These are phyloP conservation scores for Drosophila obscura DNA, from an alignment of 1,140 invertebrate genomes.

Conservation along the genomic window DNA sequence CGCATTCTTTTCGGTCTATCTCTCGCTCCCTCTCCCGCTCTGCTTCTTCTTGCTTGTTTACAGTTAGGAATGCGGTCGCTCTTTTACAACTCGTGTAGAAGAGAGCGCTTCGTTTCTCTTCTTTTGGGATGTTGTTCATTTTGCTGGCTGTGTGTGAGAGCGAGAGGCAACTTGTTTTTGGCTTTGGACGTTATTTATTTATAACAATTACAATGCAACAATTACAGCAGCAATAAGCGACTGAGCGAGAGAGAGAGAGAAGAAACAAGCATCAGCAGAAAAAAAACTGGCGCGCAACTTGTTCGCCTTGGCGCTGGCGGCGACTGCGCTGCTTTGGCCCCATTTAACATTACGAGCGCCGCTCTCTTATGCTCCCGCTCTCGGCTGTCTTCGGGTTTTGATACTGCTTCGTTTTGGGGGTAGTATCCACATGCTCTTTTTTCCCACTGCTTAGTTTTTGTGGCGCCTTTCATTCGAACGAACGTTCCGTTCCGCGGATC, in stretches of 20 bases:
- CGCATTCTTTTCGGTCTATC: slow-evolving; percentile 44
- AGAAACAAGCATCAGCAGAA: too few relatives aligned
- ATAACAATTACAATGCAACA: slow-evolving; percentile 65
- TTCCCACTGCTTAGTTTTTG: slow-evolving; percentile 63
- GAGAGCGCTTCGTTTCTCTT: slow-evolving; percentile 37
- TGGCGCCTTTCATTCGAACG: slow-evolving; percentile 72
- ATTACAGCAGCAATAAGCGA: slow-evolving; percentile 38
- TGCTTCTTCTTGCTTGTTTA: slow-evolving; percentile 74
- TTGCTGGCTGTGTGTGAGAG: slow-evolving; percentile 14
- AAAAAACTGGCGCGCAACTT: slow-evolving; percentile 54
- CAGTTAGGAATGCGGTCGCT: slow-evolving; percentile 76
- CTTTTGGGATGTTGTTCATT: slow-evolving; percentile 26
- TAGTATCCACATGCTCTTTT: slow-evolving; percentile 49
- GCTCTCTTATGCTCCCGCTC: slow-evolving; percentile 32
- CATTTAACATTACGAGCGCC: slow-evolving; percentile 45
- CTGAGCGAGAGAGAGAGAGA: too few relatives aligned
- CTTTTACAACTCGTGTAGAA: slow-evolving; percentile 47
- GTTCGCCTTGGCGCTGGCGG: slow-evolving; percentile 69
- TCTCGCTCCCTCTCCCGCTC: background rate
- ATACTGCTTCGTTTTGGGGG: slow-evolving; percentile 10
- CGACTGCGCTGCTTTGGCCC: slow-evolving; percentile 73
- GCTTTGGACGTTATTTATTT: slow-evolving; percentile 42
- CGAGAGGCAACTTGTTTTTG: slow-evolving; percentile 29
- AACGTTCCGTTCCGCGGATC: slow-evolving; percentile 61
- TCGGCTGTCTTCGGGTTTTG: slow-evolving; percentile 9